Evolutionary conservation across 2,888 invertebrate genomes (phyloP), one percentile per base, ranked within the genome.

Genomic region (Pasiphila rectangulata): DNA sequence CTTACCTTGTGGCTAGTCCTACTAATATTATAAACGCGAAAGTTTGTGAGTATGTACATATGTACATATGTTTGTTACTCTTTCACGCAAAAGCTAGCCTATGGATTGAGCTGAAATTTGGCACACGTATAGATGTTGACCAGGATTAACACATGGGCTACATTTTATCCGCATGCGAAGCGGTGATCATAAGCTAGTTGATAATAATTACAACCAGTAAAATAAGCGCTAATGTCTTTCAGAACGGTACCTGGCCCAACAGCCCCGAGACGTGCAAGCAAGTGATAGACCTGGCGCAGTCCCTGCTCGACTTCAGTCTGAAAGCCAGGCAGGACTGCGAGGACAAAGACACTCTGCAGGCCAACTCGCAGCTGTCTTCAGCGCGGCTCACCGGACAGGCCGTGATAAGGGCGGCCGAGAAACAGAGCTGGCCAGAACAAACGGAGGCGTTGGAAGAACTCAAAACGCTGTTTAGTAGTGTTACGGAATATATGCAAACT

Each of bases 261-360:
- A 90, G 90, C 56, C 87, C 91, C 0, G 85, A 88, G 0, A 86
- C 90, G 2, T 92, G 93, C 61, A 77, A 89, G 47, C 90, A 92
- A 67, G 92, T 94, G 0, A 74, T 94, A 7, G 78, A 90, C 39
- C 71, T 94, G 4, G 92, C 93, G 25, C 73, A 80, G 12, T 84
- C 89, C 37, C 76, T 94, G 12, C 89, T 92, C 7, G 89, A 92
- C 51, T 79, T 83, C 17, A 91, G 92, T 47, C 64, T 92, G 24
- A 87, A 89, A 49, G 91, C 92, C 1, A 71, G 81, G 1, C 75
- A 85, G 29, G 84, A 85, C 4, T 76, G 84, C 1, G 75, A 76
- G 4, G 84, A 84, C 1, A 83, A 82, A 5, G 90, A 90, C 12
- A 85, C 84, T 35, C 79, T 82, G 1, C 88, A 90, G 71, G 88